phyloP scores from a whole-genome alignment of 2,113 vertebrate species.

The Grammomys surdaster region DNA sequence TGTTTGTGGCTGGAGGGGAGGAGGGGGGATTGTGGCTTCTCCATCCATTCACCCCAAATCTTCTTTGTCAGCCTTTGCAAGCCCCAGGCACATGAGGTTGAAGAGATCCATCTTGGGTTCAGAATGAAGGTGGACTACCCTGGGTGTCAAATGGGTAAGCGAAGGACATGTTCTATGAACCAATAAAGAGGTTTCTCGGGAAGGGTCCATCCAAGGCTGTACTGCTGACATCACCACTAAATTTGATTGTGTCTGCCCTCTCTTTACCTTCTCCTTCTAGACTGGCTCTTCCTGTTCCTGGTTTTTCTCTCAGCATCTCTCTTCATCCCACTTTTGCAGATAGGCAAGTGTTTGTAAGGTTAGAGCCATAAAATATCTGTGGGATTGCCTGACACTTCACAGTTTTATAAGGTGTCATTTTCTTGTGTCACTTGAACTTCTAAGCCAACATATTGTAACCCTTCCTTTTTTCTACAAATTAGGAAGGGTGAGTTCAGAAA shows the following conservation, averaged over 20 bases:
- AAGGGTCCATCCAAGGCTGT: accelerated
- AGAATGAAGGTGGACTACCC: neutral
- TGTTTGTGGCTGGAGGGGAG: neutral
- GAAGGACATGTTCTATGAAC: neutral
- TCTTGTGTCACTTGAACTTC: neutral
- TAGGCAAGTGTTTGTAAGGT: neutral
- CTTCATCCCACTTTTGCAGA: neutral
- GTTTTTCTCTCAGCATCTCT: neutral
- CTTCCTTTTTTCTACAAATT: neutral
- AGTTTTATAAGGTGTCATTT: neutral
- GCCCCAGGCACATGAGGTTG: neutral
- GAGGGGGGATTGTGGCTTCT: neutral
- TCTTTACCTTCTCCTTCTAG: neutral
- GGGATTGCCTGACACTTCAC: neutral
- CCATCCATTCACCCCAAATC: neutral
- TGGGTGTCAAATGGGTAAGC: neutral
- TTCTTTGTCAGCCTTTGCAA: neutral
- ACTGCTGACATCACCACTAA: neutral
- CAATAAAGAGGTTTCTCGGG: neutral
- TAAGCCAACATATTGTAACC: no score
- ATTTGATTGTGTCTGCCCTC: no score
- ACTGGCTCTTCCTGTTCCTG: neutral
- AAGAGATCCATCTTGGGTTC: neutral
- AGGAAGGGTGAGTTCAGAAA: neutral
- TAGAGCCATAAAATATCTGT: neutral